These are phyloP conservation scores for Actinia tenebrosa DNA, from an alignment of 64 coral and sea anemone genomes.

Conservation along the genomic window DNA sequence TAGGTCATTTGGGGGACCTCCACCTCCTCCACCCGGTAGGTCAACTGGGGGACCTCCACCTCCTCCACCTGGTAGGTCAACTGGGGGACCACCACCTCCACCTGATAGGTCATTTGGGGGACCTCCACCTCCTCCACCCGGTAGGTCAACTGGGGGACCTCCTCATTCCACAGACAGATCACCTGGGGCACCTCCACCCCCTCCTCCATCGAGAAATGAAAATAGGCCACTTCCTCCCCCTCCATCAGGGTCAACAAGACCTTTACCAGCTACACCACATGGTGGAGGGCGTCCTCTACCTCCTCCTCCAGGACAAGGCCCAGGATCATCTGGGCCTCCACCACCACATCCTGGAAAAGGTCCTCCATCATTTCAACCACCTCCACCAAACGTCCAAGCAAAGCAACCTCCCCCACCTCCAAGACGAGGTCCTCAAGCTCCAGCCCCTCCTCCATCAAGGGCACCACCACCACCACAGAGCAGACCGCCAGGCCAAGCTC, in stretches of 20 bases:
- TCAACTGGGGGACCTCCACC: conserved; percentile 44
- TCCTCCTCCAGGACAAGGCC: not conserved
- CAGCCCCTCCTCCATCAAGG: conserved; percentile 27
- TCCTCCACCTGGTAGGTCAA: conserved; percentile 21
- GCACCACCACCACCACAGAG: conserved; percentile 10
- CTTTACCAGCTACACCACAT: conserved; percentile 13
- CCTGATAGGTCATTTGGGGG: conserved; percentile 11
- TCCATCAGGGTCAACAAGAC: conserved; percentile 5
- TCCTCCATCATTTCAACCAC: conserved; percentile 2
- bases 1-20: conserved; percentile 35
- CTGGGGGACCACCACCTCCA: conserved; percentile 47
- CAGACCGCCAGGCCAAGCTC: conserved; percentile 27
- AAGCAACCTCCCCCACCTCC: conserved; percentile 18
- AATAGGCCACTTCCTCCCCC: conserved; percentile 20
- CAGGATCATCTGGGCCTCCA: conserved; percentile 41
- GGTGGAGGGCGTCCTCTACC: conserved; percentile 32
- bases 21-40: conserved; percentile 37
- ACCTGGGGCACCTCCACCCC: conserved; percentile 46
- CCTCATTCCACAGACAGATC: conserved; percentile 53
- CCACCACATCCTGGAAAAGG: not conserved
- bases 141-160: conserved; percentile 28
- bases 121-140: conserved; percentile 69
- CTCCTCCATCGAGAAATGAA: conserved; percentile 13
- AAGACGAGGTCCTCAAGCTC: conserved; percentile 23
- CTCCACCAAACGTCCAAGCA: not conserved